Base-by-base conservation (phyloP, 1,140 invertebrate genomes). In the Hyposmocoma kahamanoa region DNA sequence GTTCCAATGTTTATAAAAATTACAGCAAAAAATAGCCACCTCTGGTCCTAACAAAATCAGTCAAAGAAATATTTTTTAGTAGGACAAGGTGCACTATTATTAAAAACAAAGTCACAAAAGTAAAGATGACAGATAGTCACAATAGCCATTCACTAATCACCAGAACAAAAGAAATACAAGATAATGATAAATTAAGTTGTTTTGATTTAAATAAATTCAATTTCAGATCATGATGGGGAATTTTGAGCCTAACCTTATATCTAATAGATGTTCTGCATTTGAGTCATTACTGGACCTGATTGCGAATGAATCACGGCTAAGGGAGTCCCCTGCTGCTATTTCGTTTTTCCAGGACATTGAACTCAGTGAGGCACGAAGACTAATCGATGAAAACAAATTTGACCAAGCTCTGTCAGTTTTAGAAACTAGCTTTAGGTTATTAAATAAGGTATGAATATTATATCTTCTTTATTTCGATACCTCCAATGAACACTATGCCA, bases 201-300 rank as follows among this genome's bases (percentile, higher is more conserved):
- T 26, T 36, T 34, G 22, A 30, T 60, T n/a, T 45, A 26, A n/a
- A n/a, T n/a, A n/a, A n/a, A n/a, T n/a, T n/a, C n/a, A n/a, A n/a
- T 64, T 47, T 53, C 68, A 88, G 85, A 85, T 90, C 49, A 63
- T 94, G 8, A 77, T 93, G 39, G 93, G 93, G 1, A 95, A 95
- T 74, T 95, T 95, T 73, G 90, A 90, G 30, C 87, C 90, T 19
- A 90, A 90, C 53, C 84, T 94, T 22, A 94, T 95, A 59, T 89
- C 90, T 6, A 84, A 86, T 36, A 87, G 94, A 67, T 92, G 91
- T 72, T 72, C 86, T 8, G 90, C 89, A n/a, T 95, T 95, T 87
- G 91, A 94, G 62, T 78, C 82, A 50, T 87, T 94, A 22, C 71
- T 95, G 17, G 86, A 88, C 20, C 86, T 91, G 59, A 75, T 94